Base-by-base conservation (phyloP, 2,113 vertebrate genomes). In the Nibea coibor region DNA sequence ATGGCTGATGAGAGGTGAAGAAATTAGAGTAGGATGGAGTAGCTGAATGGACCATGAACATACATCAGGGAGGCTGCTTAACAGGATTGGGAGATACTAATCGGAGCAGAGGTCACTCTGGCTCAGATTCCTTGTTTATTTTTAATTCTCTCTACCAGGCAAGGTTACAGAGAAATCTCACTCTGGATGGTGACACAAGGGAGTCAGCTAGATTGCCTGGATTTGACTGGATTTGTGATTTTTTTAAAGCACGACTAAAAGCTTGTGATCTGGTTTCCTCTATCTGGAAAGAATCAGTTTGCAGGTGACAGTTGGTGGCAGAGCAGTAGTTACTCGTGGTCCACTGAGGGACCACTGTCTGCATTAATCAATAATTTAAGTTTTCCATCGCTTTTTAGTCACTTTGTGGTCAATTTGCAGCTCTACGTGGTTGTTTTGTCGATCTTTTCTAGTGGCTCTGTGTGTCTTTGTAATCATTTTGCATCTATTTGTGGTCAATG, bases 41-140 rank as follows among this genome's bases (percentile, higher is more conserved):
- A 82, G 75, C 77, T 85, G 88, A 78, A 89, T 73, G 87, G 71
- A 63, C 79, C 80, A 78, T 82, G 70, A 87, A 77, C 78, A 85
- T 83, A 80, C 77, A 87, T 92, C 73, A 76, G 51, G 75, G 85
- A 87, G 65, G 66, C 82, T 66, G 73, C 72, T 80, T 92, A 93
- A 91, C 89, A 78, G 90, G 85, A 94, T 90, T 93, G 90, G 69
- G 43, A 84, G 78, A 81, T 76, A 24, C 73, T 94, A 92, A 94
- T 94, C 89, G 78, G 80, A 91, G 93, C 83, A 86, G 74, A 78
- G 93, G 92, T 93, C 92, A 86, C 80, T 87, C 70, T 68, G 74
- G 84, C 69, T 87, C 81, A 72, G 58, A 78, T 86, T 86, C 67
- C 57, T 64, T 82, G 76, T 89, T 93, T 88, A 75, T 88, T 92